Base-by-base conservation (phyloP, 1,140 invertebrate genomes). In the Papilio dardanus region DNA sequence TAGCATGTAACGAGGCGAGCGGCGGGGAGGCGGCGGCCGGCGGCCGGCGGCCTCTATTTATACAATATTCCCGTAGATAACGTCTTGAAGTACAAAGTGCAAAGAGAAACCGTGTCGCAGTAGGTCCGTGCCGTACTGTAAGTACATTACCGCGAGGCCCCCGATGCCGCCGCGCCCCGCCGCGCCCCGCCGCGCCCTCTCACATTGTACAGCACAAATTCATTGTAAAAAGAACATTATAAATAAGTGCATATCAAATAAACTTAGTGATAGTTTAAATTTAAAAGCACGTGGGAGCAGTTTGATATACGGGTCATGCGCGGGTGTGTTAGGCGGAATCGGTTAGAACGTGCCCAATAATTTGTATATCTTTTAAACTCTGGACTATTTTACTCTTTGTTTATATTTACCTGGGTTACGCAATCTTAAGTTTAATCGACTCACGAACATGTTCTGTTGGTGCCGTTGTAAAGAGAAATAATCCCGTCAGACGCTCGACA, bases 221-320 rank as follows among this genome's bases (percentile, higher is more conserved):
- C 86, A 88, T 88, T 93, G 90, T 91, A 91, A 90, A 88, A 86
- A 90, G 84, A 85, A 85, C 83, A 77, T 77, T 90, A 88, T 87
- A 90, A 79, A 85, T 93, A 93, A 93, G 90, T 87, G 91, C 91
- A 92, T 92, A 93, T 93, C 90, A 92, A 87, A 82, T 89, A 91
- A 90, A 88, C 87, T 83, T 88, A 91, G 88, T 87, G 83, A 90
- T 90, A 91, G 87, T 79, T 33, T 80, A 88, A 90, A 85, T 86
- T 87, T 85, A 83, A 86, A 83, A 80, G 78, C 80, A 85, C 78
- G 79, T 83, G 77, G 74, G 76, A 76, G 71, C 65, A 77, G 77
- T 77, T 75, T 78, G 71, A 50, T 62, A 67, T 76, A 58, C 35
- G 62, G 71, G 71, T 76, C 67, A 54, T 50, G 79, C 69, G 62